Evolutionary conservation across 2,888 invertebrate species (phyloP), one percentile per base, ranked within the genome.

Genomic region (Chalcis sispes): DNA sequence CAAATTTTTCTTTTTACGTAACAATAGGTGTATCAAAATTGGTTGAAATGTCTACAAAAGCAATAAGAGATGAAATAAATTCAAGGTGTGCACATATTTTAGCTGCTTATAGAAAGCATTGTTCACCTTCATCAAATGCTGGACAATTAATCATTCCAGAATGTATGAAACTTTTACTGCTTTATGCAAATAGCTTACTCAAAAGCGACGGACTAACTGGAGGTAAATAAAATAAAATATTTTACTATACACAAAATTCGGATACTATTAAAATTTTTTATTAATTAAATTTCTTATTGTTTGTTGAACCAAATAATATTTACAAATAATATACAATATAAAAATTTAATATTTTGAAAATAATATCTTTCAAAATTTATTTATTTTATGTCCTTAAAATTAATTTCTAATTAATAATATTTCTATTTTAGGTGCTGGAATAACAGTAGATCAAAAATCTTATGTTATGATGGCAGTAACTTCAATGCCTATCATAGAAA

Each of bases 121-220:
- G 98, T 90, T 97, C 98, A 42, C 95, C 95, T 82, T 96, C 97
- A 4, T 95, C 98, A 29, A 96, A 97, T 42, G 94, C 96, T 27
- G 98, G 98, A 0, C 99, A 99, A 90, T 92, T 99, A n/a, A 99
- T 99, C 86, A 91, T 99, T 83, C 99, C 99, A 0, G 99, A 99
- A 90, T 96, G 96, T 86, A 95, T 99, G 93, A 99, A 99, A 90
- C 91, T 99, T 80, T 90, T 99, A 86, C 99, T 99, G 18, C 91
- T 99, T 18, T 99, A 98, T 89, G 92, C 95, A 77, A 98, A 96
- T 90, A 98, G 98, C 88, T 89, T 99, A 84, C 90, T 98, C 83
- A 96, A 97, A 84, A 95, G 95, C 83, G 98, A 99, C 88, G 97
- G 98, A 0, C 88, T 99, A 29, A 94, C 95, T 69, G 98, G 98